These are phyloP conservation scores for Trigoniulus corallinus DNA, from an alignment of 1,140 invertebrate species.

Conservation along the genomic window DNA sequence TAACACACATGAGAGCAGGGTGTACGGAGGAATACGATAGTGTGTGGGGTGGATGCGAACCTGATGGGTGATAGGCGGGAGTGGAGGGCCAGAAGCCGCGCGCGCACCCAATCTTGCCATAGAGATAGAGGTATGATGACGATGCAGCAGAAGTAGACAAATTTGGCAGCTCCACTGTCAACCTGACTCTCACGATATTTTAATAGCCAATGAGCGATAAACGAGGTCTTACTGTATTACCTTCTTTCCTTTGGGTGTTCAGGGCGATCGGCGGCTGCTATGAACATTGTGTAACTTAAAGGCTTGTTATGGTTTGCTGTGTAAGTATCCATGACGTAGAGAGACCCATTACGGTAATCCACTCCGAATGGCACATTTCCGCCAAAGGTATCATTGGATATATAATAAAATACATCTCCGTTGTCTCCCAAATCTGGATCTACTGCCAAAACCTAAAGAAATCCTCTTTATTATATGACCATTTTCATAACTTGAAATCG, in stretches of 20 bases:
- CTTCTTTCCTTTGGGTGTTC: conserved; percentile 16
- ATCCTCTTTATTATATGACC: neutral
- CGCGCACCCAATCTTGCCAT: no score
- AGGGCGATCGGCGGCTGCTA: conserved; percentile 18
- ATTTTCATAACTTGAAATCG: neutral
- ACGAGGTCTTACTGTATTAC: conserved; percentile 9
- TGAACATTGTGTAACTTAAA: conserved; percentile 18
- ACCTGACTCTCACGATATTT: no score
- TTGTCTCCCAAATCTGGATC: conserved; percentile 20
- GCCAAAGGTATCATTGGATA: conserved; percentile 17
- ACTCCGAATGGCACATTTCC: conserved; percentile 18
- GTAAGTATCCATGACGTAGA: conserved; percentile 16
- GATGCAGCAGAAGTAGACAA: no score
- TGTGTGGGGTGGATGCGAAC: no score
- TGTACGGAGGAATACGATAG: no score
- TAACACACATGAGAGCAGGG: no score
- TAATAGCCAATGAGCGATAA: no score
- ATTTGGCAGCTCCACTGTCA: no score
- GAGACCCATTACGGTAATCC: conserved; percentile 18
- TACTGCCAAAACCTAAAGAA: conserved; percentile 15
- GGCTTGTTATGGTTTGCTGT: conserved; percentile 13
- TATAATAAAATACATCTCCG: conserved; percentile 17
- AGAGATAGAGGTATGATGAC: no score
- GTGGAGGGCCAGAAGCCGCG: no score
- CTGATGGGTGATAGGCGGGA: no score